Conservation (phyloP, 2,888 invertebrate genomes). For the Luperina testacea region DNA sequence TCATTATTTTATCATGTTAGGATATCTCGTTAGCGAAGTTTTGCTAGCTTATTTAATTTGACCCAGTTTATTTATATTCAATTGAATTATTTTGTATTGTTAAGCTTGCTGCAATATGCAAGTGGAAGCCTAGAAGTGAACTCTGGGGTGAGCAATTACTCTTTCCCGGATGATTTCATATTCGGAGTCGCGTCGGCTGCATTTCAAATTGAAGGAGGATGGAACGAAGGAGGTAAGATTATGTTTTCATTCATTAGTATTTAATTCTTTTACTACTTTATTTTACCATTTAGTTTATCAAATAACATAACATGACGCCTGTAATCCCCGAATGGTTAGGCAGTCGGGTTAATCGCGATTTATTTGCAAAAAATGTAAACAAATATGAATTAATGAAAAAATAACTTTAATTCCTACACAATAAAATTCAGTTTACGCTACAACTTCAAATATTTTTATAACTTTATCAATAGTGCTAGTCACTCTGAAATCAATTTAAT, state of each 20-base stretch:
- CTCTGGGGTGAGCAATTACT: constrained; percentile 80
- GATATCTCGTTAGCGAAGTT: too few species aligned
- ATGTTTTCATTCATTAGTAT: not conserved
- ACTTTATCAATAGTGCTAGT: too few species aligned
- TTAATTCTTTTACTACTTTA: not conserved
- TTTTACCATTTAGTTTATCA: not conserved
- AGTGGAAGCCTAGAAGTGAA: constrained; percentile 71
- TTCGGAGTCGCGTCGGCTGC: constrained; percentile 91
- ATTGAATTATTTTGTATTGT: not conserved
- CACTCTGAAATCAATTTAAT: too few species aligned
- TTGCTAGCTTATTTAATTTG: not conserved
- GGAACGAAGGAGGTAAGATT: constrained; percentile 86
- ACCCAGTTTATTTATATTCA: not conserved
- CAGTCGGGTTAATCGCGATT: too few species aligned
- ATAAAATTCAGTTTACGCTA: too few species aligned
- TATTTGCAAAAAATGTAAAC: too few species aligned
- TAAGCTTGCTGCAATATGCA: constrained; percentile 78
- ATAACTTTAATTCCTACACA: too few species aligned
- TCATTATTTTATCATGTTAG: not conserved
- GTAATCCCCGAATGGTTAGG: not conserved
- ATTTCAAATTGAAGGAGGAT: constrained; percentile 91
- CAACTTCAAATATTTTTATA: too few species aligned
- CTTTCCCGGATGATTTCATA: constrained; percentile 90
- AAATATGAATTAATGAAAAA: too few species aligned
- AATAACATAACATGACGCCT: not conserved